Conservation (phyloP, 2,113 vertebrate species). For the Pelmatolapia mariae region DNA sequence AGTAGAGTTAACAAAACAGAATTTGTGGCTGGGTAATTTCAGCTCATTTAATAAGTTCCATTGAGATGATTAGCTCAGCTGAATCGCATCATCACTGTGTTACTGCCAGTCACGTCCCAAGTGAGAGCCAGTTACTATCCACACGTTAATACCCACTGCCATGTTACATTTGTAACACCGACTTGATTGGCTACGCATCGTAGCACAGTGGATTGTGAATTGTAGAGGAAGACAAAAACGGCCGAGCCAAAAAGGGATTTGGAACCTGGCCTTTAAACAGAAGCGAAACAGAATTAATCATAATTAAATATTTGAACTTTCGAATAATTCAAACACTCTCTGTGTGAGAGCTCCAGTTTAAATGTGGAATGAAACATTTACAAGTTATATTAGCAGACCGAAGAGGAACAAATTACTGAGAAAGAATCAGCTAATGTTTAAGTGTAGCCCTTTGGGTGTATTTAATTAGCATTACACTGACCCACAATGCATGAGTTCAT, state of each 20-base stretch:
- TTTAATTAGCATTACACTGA: background rate
- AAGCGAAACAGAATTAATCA: background rate
- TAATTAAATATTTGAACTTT: background rate
- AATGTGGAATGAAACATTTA: background rate
- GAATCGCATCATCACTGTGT: background rate
- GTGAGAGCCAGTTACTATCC: background rate
- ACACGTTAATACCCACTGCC: constrained; percentile 10
- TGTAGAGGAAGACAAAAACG: background rate
- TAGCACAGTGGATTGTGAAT: background rate
- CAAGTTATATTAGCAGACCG: background rate
- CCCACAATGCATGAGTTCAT: background rate
- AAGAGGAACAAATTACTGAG: background rate
- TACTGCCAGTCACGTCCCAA: constrained; percentile 3
- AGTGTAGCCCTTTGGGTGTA: background rate
- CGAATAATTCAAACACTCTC: background rate
- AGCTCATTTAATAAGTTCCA: background rate
- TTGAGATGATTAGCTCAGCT: background rate
- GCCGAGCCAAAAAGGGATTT: background rate
- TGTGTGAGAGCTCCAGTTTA: background rate
- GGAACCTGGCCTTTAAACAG: background rate
- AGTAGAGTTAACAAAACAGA: background rate
- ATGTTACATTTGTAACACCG: background rate
- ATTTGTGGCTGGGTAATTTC: background rate
- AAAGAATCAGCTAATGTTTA: background rate
- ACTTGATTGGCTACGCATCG: background rate